Conservation (phyloP, 2,888 invertebrate genomes). For the Sphecodes monilicornis region DNA sequence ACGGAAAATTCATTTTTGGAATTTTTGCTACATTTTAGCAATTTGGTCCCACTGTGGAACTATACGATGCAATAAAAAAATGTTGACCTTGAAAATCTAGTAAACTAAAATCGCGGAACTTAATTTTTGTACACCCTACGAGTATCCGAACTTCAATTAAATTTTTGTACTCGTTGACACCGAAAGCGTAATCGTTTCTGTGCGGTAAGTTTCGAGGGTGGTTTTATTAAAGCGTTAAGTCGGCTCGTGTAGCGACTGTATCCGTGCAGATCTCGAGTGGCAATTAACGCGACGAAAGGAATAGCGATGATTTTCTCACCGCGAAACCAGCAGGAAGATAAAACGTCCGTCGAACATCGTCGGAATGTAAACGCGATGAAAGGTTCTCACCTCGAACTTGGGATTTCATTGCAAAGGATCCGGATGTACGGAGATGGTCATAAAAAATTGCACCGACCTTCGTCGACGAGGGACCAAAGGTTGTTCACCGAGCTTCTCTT, state of each 20-base stretch:
- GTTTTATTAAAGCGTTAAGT: background rate
- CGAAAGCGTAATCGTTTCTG: background rate
- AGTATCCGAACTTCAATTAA: background rate
- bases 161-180: background rate
- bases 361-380: conserved; percentile 16
- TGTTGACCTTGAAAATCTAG: no score
- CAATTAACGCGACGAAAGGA: background rate
- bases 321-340: background rate
- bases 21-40: no score
- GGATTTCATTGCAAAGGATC: conserved; percentile 44
- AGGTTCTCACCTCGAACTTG: conserved; percentile 24
- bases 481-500: conserved; percentile 66
- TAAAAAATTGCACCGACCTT: conserved; percentile 61
- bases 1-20: no score
- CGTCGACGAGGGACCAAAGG: conserved; percentile 53
- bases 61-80: no score
- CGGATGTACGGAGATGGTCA: no score
- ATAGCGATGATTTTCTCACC: background rate
- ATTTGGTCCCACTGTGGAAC: no score
- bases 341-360: background rate
- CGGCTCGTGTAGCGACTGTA: background rate
- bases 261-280: background rate
- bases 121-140: no score
- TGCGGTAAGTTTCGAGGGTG: background rate
- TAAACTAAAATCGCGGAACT: no score